Evolutionary conservation across 2,888 invertebrate species (phyloP).

Genomic region (Acronicta leporina): DNA sequence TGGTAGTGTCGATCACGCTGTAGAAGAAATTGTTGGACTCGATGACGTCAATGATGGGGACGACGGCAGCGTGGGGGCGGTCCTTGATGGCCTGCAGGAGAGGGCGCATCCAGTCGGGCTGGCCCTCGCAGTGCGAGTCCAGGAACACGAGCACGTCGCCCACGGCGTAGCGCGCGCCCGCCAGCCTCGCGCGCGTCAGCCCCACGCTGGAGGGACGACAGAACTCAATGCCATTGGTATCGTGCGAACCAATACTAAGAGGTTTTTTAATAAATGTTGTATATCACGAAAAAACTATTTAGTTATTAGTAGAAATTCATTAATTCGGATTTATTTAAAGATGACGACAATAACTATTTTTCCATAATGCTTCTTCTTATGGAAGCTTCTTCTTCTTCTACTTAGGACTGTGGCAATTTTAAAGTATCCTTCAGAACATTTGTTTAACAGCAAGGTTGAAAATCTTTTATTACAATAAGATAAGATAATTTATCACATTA

Average conservation of each 20-base stretch:
- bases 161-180: slow-evolving; percentile 94
- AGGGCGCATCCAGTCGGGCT: slow-evolving; percentile 95
- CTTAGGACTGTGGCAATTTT: too few species aligned
- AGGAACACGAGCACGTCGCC: slow-evolving; percentile 96
- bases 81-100: slow-evolving; percentile 93
- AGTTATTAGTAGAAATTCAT: too few species aligned
- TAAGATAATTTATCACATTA: too few species aligned
- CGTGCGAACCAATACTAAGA: background rate
- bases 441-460: too few species aligned
- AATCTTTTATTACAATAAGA: too few species aligned
- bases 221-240: slow-evolving; percentile 21
- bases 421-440: too few species aligned
- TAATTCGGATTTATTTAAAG: too few species aligned
- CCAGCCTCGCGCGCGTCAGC: slow-evolving; percentile 94
- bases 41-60: slow-evolving; percentile 98
- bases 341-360: too few species aligned
- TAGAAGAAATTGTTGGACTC: slow-evolving; percentile 94
- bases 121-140: slow-evolving; percentile 97
- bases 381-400: too few species aligned
- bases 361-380: too few species aligned
- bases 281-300: too few species aligned
- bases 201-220: slow-evolving; percentile 57
- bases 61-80: slow-evolving; percentile 93
- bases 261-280: background rate
- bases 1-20: slow-evolving; percentile 88